Evolutionary conservation across 2,888 invertebrate species (phyloP).

Genomic region (Sinohyriopsis cumingii): DNA sequence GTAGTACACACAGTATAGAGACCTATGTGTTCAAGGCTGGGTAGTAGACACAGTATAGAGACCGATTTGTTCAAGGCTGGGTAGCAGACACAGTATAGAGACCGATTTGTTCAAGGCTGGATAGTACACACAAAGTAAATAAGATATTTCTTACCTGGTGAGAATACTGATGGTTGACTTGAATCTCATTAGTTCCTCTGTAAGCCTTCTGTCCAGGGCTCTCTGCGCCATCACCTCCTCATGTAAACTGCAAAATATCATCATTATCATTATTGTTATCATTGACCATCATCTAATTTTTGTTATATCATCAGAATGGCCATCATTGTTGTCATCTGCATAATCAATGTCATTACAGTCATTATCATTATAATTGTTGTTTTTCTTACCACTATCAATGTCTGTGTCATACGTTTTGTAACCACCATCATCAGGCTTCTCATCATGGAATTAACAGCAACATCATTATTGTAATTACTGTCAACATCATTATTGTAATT

Average conservation of each 20-base stretch:
- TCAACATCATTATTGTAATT: background rate
- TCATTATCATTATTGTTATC: background rate
- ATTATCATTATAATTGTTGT: background rate
- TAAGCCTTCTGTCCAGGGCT: constrained; percentile 70
- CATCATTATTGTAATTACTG: background rate
- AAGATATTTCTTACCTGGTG: constrained; percentile 57
- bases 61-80: background rate
- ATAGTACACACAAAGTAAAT: background rate
- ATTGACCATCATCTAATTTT: background rate
- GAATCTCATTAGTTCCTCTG: constrained; percentile 71
- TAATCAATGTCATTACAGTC: background rate
- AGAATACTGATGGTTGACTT: constrained; percentile 69
- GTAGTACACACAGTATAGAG: too few species aligned
- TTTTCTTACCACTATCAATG: background rate
- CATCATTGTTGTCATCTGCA: background rate
- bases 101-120: too few species aligned
- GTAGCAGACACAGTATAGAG: background rate
- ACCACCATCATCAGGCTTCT: background rate
- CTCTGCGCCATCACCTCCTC: constrained; percentile 72
- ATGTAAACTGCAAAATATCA: constrained; percentile 63
- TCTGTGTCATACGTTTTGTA: background rate
- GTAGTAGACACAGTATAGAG: background rate
- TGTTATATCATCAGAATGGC: background rate
- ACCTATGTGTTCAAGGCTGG: background rate
- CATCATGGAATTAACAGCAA: background rate